Conservation (phyloP, 2,888 invertebrate genomes). For the Ecliptopera silaceata region DNA sequence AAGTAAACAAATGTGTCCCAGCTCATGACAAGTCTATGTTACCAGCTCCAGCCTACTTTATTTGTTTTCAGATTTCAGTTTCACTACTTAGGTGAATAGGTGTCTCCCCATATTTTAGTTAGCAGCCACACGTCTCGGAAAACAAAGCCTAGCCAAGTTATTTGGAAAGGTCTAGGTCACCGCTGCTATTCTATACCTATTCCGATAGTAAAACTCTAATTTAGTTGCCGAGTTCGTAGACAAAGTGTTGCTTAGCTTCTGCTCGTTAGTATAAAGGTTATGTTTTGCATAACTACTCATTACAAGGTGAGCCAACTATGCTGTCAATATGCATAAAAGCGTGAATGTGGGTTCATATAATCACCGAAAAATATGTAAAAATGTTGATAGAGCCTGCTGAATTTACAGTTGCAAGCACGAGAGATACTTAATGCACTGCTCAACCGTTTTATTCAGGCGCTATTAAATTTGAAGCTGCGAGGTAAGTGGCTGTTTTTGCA, state of each 20-base stretch:
- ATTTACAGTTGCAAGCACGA: background rate
- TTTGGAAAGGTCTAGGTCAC: background rate
- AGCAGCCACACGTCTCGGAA: background rate
- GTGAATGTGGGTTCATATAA: background rate
- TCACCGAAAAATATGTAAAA: too few species aligned
- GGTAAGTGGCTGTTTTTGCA: too few species aligned
- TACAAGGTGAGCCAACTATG: background rate
- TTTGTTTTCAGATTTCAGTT: background rate
- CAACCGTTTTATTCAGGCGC: slow-evolving; percentile 1
- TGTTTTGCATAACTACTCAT: background rate
- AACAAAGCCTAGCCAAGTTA: background rate
- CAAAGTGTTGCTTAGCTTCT: background rate
- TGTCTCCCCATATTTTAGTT: too few species aligned
- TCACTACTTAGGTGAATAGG: too few species aligned
- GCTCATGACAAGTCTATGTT: too few species aligned
- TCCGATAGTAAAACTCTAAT: background rate
- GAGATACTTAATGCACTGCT: background rate
- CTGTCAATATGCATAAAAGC: too few species aligned
- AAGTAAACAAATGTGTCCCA: too few species aligned
- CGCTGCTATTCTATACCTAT: background rate
- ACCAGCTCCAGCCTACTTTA: too few species aligned
- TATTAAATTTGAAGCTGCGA: background rate
- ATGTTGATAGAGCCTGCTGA: slow-evolving; percentile 4
- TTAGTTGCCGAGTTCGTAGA: background rate
- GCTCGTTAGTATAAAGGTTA: background rate